These are phyloP conservation scores for Symphodus melops DNA, from an alignment of 2,113 vertebrate genomes.

Conservation along the genomic window DNA sequence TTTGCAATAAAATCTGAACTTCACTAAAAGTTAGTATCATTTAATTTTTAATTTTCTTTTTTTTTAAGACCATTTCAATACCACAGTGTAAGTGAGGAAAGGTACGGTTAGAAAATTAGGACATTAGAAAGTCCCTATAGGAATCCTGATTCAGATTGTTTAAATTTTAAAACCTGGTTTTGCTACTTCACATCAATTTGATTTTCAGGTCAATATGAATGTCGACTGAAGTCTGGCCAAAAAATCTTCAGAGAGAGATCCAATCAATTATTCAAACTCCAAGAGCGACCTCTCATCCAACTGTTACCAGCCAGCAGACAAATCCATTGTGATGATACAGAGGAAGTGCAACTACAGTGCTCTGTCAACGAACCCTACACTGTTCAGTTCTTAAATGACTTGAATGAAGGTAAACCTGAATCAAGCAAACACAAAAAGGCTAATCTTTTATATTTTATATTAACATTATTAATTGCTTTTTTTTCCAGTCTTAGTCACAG, in stretches of 20 bases:
- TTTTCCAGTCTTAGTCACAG: not conserved
- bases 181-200: not conserved
- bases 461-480: not conserved
- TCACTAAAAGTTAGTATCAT: too few species aligned
- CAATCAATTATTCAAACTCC: rapidly evolving
- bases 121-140: too few species aligned
- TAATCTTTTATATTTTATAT: not conserved
- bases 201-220: constrained; percentile 50
- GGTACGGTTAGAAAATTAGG: too few species aligned
- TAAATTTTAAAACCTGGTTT: too few species aligned
- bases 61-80: too few species aligned
- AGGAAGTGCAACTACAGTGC: rapidly evolving
- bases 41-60: too few species aligned
- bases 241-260: constrained; percentile 25
- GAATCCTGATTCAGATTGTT: too few species aligned
- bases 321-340: rapidly evolving
- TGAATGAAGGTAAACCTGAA: constrained; percentile 26
- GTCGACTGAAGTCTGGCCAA: not conserved
- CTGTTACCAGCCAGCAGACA: not conserved
- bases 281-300: not conserved
- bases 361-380: not conserved
- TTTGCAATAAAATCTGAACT: too few species aligned
- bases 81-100: too few species aligned
- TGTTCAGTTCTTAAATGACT: rapidly evolving
- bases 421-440: not conserved